phyloP scores from a whole-genome alignment of 2,797 vertebrate genomes.

The Liasis olivaceus region DNA sequence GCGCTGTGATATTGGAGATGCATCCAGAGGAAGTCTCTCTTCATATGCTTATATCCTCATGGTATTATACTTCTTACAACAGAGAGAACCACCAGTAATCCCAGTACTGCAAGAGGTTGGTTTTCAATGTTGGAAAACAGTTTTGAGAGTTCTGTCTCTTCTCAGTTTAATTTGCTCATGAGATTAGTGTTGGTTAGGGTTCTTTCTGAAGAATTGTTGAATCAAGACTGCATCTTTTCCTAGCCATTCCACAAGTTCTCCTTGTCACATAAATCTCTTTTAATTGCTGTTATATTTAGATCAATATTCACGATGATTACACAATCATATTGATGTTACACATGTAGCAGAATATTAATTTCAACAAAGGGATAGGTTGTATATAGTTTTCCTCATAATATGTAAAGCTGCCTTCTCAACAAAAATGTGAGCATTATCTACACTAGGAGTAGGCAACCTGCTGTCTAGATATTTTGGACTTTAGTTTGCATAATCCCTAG shows the following conservation, averaged over 20 bases:
- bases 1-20: conserved; percentile 98
- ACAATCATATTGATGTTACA: neutral
- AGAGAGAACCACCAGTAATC: conserved; percentile 93
- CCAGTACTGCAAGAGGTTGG: conserved; percentile 96
- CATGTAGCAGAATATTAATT: neutral
- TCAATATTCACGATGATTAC: neutral
- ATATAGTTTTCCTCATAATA: neutral
- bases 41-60: conserved; percentile 99
- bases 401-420: neutral
- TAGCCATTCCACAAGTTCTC: neutral
- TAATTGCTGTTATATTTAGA: neutral
- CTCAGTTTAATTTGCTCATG: neutral
- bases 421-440: neutral
- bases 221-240: conserved; percentile 17
- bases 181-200: conserved; percentile 28
- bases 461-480: neutral
- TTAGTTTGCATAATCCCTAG: neutral
- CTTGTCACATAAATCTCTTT: neutral
- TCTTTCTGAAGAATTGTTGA: conserved; percentile 40
- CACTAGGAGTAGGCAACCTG: neutral
- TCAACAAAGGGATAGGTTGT: neutral
- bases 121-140: conserved; percentile 35
- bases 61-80: conserved; percentile 98
- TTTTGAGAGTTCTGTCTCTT: conserved; percentile 38
- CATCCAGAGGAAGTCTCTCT: conserved; percentile 95